Conservation (phyloP, 2,113 vertebrate genomes). For the Eidolon helvum region DNA sequence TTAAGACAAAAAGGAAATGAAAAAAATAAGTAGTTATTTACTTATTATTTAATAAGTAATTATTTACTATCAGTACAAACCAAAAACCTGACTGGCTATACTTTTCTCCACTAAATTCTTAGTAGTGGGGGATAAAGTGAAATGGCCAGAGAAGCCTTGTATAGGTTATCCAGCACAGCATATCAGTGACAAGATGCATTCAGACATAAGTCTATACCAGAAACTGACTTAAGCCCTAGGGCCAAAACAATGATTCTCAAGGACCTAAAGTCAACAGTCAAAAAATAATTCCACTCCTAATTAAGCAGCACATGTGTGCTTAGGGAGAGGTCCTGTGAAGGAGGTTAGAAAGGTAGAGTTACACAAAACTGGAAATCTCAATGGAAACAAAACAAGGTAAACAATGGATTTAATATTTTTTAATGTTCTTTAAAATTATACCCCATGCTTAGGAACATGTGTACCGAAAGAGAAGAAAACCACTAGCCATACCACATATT, state of each 20-base stretch:
- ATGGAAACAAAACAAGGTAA: neutral
- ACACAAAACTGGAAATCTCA: neutral
- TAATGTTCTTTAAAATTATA: neutral
- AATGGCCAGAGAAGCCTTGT: neutral
- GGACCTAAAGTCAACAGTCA: neutral
- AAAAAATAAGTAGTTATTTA: neutral
- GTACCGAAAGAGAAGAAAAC: neutral
- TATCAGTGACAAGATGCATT: neutral
- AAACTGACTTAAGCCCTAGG: neutral
- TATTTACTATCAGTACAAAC: neutral
- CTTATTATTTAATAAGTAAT: neutral
- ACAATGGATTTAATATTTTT: neutral
- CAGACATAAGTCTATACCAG: neutral
- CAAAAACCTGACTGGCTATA: neutral
- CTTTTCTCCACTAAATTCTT: neutral
- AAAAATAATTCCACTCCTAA: neutral
- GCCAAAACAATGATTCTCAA: neutral
- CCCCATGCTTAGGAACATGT: neutral
- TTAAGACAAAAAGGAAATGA: neutral
- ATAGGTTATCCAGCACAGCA: neutral
- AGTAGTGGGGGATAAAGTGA: neutral
- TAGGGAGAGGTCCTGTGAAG: neutral
- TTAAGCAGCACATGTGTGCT: neutral
- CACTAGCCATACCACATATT: neutral
- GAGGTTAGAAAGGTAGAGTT: neutral